A percentile compares a stretch with the other conserved stretches of the same genome.
phyloP scores from a whole-genome alignment of 2,888 invertebrate genomes.

The Pomacea canaliculata region DNA sequence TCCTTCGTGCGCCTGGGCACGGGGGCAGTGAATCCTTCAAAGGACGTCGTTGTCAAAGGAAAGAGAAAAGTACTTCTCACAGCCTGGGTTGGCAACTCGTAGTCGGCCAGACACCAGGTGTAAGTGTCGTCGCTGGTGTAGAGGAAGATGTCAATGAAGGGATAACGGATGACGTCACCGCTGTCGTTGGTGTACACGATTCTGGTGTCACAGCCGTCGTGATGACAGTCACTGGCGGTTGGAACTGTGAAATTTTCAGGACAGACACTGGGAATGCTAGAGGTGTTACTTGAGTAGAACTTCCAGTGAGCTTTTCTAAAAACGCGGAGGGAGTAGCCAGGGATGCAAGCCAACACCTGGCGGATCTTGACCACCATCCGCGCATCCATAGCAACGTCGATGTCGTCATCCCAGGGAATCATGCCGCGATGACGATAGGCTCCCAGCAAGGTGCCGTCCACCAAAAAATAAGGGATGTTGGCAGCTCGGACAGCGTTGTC shows the following conservation, averaged over 20 bases:
- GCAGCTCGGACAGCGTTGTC: neutral
- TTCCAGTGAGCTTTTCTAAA: conserved; percentile 41
- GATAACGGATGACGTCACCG: conserved; percentile 8
- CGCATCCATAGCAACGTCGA: conserved; percentile 39
- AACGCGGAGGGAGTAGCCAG: conserved; percentile 33
- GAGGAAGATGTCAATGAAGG: conserved; percentile 27
- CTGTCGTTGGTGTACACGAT: neutral
- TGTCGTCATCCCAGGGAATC: conserved; percentile 51
- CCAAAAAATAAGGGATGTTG: conserved; percentile 12
- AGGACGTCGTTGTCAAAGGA: neutral
- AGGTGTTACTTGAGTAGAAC: conserved; percentile 33
- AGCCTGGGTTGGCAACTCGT: neutral
- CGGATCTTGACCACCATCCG: conserved; percentile 24
- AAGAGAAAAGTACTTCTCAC: neutral
- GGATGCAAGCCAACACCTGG: conserved; percentile 28
- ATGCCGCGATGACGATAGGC: conserved; percentile 42
- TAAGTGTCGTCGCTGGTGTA: conserved; percentile 22
- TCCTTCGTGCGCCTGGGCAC: neutral
- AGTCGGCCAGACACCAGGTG: conserved; percentile 12
- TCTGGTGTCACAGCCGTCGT: neutral
- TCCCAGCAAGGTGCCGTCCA: conserved; percentile 24
- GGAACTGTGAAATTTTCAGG: neutral
- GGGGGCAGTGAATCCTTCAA: neutral
- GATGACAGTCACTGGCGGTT: neutral
- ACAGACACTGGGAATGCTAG: neutral